Evolutionary conservation across 1,140 invertebrate species (phyloP).

Genomic region (Dreissena polymorpha): DNA sequence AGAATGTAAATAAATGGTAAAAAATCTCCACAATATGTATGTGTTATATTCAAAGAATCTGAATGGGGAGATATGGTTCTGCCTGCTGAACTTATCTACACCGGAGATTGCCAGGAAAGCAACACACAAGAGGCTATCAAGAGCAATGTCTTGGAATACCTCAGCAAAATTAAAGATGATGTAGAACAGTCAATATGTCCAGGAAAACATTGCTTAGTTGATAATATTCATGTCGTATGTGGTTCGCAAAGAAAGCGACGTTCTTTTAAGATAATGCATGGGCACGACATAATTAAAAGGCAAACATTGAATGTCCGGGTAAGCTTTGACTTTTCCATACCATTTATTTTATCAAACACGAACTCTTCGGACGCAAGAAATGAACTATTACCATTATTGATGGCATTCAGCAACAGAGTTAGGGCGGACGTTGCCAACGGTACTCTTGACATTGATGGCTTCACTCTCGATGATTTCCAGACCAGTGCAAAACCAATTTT

Average conservation of each 20-base stretch:
- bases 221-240: conserved; percentile 14
- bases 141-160: neutral
- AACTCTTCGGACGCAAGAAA: no score
- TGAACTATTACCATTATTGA: no score
- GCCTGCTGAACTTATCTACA: conserved; percentile 14
- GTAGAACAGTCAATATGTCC: conserved; percentile 23
- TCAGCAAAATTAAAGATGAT: conserved; percentile 5
- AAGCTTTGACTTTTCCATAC: neutral
- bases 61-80: no score
- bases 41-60: no score
- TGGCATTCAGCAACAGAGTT: no score
- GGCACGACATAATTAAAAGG: neutral
- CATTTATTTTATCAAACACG: neutral
- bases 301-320: neutral
- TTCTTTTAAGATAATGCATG: no score
- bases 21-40: no score
- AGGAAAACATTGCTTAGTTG: neutral
- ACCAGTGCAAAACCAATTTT: no score
- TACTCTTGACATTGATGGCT: no score
- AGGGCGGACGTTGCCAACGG: no score
- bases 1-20: no score
- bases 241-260: neutral
- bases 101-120: conserved; percentile 13
- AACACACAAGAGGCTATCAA: neutral
- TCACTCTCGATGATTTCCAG: no score